phyloP scores from a whole-genome alignment of 1,140 invertebrate genomes.

The Globodera rostochiensis region DNA sequence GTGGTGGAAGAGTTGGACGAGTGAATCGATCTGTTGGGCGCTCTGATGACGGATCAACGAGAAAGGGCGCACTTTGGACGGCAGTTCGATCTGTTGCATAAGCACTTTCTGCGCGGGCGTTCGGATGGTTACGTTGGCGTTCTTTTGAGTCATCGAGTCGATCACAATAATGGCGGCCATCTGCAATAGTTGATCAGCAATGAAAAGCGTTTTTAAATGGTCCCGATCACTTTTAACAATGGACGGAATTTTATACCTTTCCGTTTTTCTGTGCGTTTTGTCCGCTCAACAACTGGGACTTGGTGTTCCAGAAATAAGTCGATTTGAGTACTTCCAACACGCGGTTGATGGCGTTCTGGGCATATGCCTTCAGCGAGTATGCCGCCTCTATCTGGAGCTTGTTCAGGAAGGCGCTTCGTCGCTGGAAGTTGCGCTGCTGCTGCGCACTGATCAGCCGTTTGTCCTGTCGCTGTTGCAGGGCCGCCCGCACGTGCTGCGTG shows the following conservation, averaged over 20 bases:
- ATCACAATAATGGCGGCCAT: slow-evolving; percentile 34
- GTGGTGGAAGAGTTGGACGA: slow-evolving; percentile 9
- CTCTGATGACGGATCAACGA: slow-evolving; percentile 5
- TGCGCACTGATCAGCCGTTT: slow-evolving; percentile 20
- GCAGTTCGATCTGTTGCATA: slow-evolving; percentile 30
- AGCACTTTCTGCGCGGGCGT: slow-evolving; percentile 35
- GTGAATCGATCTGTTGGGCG: slow-evolving; percentile 13
- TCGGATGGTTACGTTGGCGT: slow-evolving; percentile 49
- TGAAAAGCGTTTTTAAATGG: too few relatives aligned
- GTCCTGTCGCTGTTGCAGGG: slow-evolving; percentile 20
- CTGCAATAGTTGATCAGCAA: neutral
- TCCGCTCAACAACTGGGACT: slow-evolving; percentile 20
- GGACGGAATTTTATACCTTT: slow-evolving; percentile 3
- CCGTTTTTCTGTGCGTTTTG: slow-evolving; percentile 2
- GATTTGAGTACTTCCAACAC: slow-evolving; percentile 38
- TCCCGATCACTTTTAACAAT: neutral
- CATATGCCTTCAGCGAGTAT: slow-evolving; percentile 37
- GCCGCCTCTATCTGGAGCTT: slow-evolving; percentile 43
- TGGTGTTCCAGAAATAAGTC: slow-evolving; percentile 43
- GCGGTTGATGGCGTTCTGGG: slow-evolving; percentile 33
- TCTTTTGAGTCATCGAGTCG: slow-evolving; percentile 45
- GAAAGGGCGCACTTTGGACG: slow-evolving; percentile 24
- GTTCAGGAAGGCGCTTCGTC: slow-evolving; percentile 39
- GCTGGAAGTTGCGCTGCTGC: slow-evolving; percentile 28
- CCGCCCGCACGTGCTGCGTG: neutral